A percentile compares a stretch with the other conserved stretches of the same genome.
phyloP scores from a whole-genome alignment of 2,888 invertebrate genomes.

The Congeria kusceri region DNA sequence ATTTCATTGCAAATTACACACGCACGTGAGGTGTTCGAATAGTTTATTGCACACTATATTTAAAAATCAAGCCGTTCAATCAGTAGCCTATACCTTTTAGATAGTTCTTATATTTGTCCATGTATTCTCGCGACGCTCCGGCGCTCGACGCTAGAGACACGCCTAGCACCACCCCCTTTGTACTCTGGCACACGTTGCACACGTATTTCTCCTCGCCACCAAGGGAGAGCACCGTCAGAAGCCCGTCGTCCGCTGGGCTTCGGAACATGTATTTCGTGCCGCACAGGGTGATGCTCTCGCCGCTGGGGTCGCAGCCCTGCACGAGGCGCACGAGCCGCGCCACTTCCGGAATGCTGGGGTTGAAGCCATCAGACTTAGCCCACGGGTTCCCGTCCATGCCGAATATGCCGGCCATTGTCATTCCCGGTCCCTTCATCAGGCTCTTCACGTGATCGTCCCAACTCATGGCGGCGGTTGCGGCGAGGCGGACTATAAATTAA shows the following conservation, averaged over 20 bases:
- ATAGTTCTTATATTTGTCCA: slow-evolving; percentile 63
- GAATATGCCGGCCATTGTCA: slow-evolving; percentile 55
- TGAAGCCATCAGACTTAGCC: slow-evolving; percentile 51
- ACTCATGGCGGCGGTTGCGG: slow-evolving; percentile 25
- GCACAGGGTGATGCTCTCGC: slow-evolving; percentile 45
- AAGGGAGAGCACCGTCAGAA: slow-evolving; percentile 56
- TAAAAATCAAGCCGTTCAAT: neutral
- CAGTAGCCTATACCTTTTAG: slow-evolving; percentile 53
- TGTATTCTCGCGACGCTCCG: slow-evolving; percentile 52
- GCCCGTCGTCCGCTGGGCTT: slow-evolving; percentile 55
- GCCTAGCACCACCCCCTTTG: slow-evolving; percentile 45
- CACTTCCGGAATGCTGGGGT: slow-evolving; percentile 45
- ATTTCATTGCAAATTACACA: no score
- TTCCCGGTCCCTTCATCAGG: slow-evolving; percentile 49
- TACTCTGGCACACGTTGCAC: slow-evolving; percentile 56
- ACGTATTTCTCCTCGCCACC: slow-evolving; percentile 54
- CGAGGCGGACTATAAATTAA: no score
- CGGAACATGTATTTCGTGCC: slow-evolving; percentile 58
- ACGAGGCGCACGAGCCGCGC: slow-evolving; percentile 40
- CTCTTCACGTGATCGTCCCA: slow-evolving; percentile 60
- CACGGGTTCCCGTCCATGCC: slow-evolving; percentile 58
- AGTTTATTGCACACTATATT: no score
- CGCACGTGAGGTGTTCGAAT: no score
- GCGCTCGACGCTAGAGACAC: slow-evolving; percentile 42
- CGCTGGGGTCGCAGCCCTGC: slow-evolving; percentile 30